phyloP scores from a whole-genome alignment of 2,888 invertebrate genomes.

The Pyralis farinalis region DNA sequence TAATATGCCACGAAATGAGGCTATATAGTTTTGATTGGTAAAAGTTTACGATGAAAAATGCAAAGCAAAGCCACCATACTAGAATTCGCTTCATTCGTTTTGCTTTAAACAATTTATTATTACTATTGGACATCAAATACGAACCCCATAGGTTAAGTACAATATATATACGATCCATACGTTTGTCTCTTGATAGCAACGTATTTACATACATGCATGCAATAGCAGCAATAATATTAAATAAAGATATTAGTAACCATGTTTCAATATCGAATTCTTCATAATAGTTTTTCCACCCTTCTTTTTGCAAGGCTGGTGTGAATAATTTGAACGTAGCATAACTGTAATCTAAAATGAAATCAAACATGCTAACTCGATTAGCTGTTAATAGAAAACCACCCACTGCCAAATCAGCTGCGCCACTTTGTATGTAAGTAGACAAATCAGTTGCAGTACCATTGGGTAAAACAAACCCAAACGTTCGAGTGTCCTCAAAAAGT shows the following conservation, averaged over 20 bases:
- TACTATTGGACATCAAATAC: slow-evolving; percentile 34
- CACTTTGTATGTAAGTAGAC: slow-evolving; percentile 32
- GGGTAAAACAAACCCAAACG: slow-evolving; percentile 36
- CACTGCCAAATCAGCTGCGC: slow-evolving; percentile 37
- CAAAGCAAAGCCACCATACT: slow-evolving; percentile 51
- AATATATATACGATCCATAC: slow-evolving; percentile 21
- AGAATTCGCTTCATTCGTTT: slow-evolving; percentile 35
- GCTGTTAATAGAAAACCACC: slow-evolving; percentile 44
- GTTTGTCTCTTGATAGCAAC: neutral
- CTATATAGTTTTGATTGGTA: slow-evolving; percentile 51
- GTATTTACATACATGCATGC: slow-evolving; percentile 19
- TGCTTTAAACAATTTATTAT: slow-evolving; percentile 29
- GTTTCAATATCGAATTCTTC: slow-evolving; percentile 36
- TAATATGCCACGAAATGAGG: slow-evolving; percentile 39
- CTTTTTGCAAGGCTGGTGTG: slow-evolving; percentile 30
- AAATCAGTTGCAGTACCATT: slow-evolving; percentile 46
- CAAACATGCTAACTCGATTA: slow-evolving; percentile 45
- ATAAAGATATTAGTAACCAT: slow-evolving; percentile 42
- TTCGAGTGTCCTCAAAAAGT: slow-evolving; percentile 14
- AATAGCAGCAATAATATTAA: slow-evolving; percentile 25
- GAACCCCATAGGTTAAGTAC: slow-evolving; percentile 43
- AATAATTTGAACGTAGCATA: slow-evolving; percentile 36
- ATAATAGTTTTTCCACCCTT: slow-evolving; percentile 46
- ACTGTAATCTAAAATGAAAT: slow-evolving; percentile 46
- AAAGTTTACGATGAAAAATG: slow-evolving; percentile 50